Conservation (phyloP, 2,888 invertebrate species). For the Machimus rusticus region DNA sequence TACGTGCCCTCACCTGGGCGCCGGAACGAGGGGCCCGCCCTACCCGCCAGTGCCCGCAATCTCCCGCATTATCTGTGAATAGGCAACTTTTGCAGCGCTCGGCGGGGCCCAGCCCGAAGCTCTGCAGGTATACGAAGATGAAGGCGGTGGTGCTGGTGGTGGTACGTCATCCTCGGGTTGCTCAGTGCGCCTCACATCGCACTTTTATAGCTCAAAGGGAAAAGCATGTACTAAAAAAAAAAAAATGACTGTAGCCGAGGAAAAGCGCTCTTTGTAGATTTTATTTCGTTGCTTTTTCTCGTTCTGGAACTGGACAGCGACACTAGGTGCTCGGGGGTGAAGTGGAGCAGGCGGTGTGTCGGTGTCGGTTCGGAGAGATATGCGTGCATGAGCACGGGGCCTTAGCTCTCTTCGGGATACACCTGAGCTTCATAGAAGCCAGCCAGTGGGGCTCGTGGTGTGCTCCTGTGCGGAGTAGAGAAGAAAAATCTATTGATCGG, state of each 20-base stretch:
- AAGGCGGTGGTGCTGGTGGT: not conserved
- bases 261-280: not conserved
- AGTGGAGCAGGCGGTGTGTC: not conserved
- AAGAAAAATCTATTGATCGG: constrained; percentile 49
- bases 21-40: not conserved
- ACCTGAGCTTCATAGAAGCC: not conserved
- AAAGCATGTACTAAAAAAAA: not conserved
- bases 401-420: constrained; percentile 24
- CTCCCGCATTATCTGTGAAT: constrained; percentile 24
- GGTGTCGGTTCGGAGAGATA: constrained; percentile 6
- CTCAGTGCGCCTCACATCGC: not conserved
- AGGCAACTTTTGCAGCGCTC: not conserved
- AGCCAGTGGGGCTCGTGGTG: not conserved
- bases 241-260: not conserved
- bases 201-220: not conserved
- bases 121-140: not conserved
- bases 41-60: not conserved
- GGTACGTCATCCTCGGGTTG: constrained; percentile 4
- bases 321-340: not conserved
- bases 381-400: not conserved
- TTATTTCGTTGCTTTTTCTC: not conserved
- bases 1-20: not conserved
- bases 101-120: not conserved
- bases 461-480: not conserved
- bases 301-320: not conserved